Percentiles rank a stretch among this genome's conserved stretches.
phyloP scores from a whole-genome alignment of 1,140 invertebrate species.

The Lordiphosa clarofinis region DNA sequence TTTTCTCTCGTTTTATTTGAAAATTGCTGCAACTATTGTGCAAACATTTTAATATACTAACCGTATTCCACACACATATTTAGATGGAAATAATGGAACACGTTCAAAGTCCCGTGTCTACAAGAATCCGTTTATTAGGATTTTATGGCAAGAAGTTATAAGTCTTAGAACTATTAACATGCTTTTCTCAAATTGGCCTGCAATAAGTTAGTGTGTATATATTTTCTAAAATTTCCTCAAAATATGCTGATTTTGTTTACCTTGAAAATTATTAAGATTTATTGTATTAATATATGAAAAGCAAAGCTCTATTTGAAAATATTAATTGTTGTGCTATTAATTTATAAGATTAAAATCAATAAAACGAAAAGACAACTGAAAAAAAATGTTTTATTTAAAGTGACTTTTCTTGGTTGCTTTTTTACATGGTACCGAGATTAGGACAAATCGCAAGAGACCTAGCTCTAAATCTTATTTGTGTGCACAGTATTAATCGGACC shows the following conservation, averaged over 20 bases:
- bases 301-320: slow-evolving; percentile 47
- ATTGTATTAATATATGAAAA: slow-evolving; percentile 34
- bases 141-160: slow-evolving; percentile 78
- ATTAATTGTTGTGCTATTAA: slow-evolving; percentile 70
- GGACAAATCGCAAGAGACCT: too few relatives aligned
- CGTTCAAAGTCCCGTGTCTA: slow-evolving; percentile 79
- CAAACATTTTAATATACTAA: slow-evolving; percentile 25
- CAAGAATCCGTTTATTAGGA: slow-evolving; percentile 78
- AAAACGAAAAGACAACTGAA: slow-evolving; percentile 14
- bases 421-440: too few relatives aligned
- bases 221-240: slow-evolving; percentile 24
- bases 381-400: background rate
- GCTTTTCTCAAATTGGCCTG: background rate
- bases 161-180: slow-evolving; percentile 4
- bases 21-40: slow-evolving; percentile 47
- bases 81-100: slow-evolving; percentile 79
- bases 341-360: slow-evolving; percentile 48
- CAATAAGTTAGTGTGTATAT: slow-evolving; percentile 6
- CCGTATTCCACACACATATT: slow-evolving; percentile 28
- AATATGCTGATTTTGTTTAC: slow-evolving; percentile 2
- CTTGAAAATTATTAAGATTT: slow-evolving; percentile 13
- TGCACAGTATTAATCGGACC: too few relatives aligned
- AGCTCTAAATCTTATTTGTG: too few relatives aligned
- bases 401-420: too few relatives aligned
- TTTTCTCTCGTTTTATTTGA: slow-evolving; percentile 57